These are phyloP conservation scores for Momotus momota DNA, from an alignment of 2,797 vertebrate species.

Conservation along the genomic window DNA sequence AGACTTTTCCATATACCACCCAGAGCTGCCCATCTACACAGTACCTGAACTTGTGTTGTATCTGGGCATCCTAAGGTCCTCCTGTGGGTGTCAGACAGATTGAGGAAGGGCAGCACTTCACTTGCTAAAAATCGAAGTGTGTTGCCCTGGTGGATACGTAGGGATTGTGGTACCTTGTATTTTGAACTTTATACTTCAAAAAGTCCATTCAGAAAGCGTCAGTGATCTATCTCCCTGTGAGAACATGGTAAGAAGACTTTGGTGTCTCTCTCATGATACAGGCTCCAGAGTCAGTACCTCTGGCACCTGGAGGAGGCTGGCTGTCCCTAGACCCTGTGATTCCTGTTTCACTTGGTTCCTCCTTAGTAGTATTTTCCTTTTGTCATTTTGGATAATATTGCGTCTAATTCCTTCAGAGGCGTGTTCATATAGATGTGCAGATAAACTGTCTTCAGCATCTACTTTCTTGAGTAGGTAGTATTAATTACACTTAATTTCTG, in stretches of 20 bases:
- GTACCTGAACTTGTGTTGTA: not conserved
- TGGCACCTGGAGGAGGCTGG: not conserved
- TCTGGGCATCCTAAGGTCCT: not conserved
- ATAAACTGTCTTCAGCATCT: not conserved
- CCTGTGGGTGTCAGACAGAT: not conserved
- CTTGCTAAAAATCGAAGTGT: not conserved
- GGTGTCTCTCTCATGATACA: not conserved
- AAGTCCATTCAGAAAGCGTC: not conserved
- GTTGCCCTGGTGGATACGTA: not conserved
- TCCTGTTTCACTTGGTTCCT: not conserved
- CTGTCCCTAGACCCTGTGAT: not conserved
- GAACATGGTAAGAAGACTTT: not conserved
- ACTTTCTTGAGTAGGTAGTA: not conserved
- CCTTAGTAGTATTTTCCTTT: not conserved
- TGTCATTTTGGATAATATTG: not conserved
- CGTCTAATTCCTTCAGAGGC: not conserved
- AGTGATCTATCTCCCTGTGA: not conserved
- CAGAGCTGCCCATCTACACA: not conserved
- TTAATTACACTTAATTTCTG: not conserved
- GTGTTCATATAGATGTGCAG: not conserved
- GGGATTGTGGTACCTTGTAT: not conserved
- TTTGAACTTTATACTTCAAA: not conserved
- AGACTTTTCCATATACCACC: not conserved
- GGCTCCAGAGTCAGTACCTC: not conserved
- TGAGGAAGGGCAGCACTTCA: not conserved